Evolutionary conservation across 2,113 vertebrate genomes (phyloP), one percentile per base, ranked within the genome.

Genomic region (Percopsis transmontana): DNA sequence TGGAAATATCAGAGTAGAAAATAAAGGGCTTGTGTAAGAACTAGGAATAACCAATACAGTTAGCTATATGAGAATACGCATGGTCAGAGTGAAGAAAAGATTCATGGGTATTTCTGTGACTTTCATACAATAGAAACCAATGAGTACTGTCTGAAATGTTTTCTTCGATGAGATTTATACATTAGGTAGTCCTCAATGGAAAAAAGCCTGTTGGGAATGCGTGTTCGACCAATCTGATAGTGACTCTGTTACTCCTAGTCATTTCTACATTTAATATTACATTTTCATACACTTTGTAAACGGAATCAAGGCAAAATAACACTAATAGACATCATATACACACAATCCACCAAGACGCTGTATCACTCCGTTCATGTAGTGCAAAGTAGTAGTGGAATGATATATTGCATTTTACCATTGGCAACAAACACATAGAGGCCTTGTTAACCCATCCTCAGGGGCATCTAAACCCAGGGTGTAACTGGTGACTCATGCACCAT

Each of bases 391-490:
- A 12, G 40, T 68, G 56, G 23, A 41, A 45, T 68, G 67, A 80
- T 23, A 59, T 33, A 5, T 27, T 64, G 82, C 63, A 69, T 24
- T n/a, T 50, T 40, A 69, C 23, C 67, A 48, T 78, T 82, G 81
- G 68, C 79, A 79, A 55, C 75, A 48, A 53, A 66, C 68, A 71
- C 62, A 23, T 33, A 53, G 51, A 12, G 16, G 18, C 50, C 57
- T 55, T 72, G 41, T 68, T 62, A 51, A 66, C 68, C 83, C 76
- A 66, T 85, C 78, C 76, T 78, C 64, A 20, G 80, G 75, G 81
- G 55, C 75, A 24, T 33, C 70, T 81, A 21, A 77, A 72, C 20
- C 50, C 62, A 24, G 72, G 39, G 66, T 5, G 74, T 76, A 76
- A 73, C 77, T 45, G 10, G 79, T 83, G 80, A 85, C 27, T 83